Evolutionary conservation across 2,797 vertebrate genomes (phyloP).

Genomic region (Myoxocephalus aenaeus): DNA sequence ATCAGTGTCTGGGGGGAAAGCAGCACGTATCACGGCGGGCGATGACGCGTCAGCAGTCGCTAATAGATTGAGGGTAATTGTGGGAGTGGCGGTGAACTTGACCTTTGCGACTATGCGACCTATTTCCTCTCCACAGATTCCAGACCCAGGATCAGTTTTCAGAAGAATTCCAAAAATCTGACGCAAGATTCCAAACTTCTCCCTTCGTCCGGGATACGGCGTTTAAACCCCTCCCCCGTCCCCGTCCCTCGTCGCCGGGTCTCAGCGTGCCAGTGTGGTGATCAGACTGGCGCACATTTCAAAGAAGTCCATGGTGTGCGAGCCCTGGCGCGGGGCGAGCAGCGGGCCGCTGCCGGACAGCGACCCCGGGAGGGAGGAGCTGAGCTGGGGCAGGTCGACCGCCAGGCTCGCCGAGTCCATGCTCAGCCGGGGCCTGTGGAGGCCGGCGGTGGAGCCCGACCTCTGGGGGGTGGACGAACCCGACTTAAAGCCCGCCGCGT

Average conservation of each 20-base stretch:
- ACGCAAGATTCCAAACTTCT: too few species aligned
- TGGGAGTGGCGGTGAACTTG: too few species aligned
- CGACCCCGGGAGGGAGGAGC: constrained; percentile 90
- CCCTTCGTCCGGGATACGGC: too few species aligned
- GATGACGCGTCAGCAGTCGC: too few species aligned
- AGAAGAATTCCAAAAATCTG: too few species aligned
- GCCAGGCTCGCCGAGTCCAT: constrained; percentile 87
- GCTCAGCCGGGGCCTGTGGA: constrained; percentile 92
- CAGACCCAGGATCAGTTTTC: too few species aligned
- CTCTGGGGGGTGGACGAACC: constrained; percentile 96
- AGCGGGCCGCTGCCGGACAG: constrained; percentile 85
- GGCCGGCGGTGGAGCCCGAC: constrained; percentile 90
- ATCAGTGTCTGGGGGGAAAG: neutral
- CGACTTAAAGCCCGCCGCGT: constrained; percentile 88
- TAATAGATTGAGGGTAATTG: too few species aligned
- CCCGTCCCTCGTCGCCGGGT: constrained; percentile 13
- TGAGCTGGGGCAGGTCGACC: constrained; percentile 85
- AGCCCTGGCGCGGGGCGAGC: constrained; percentile 89
- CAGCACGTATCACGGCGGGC: too few species aligned
- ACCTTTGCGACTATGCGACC: too few species aligned
- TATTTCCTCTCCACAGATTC: too few species aligned
- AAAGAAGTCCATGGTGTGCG: constrained; percentile 99
- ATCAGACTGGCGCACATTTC: constrained; percentile 99
- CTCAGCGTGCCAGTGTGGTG: constrained; percentile 94
- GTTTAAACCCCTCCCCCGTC: too few species aligned